Conservation (phyloP, 2,888 invertebrate genomes). For the Diploptera punctata region DNA sequence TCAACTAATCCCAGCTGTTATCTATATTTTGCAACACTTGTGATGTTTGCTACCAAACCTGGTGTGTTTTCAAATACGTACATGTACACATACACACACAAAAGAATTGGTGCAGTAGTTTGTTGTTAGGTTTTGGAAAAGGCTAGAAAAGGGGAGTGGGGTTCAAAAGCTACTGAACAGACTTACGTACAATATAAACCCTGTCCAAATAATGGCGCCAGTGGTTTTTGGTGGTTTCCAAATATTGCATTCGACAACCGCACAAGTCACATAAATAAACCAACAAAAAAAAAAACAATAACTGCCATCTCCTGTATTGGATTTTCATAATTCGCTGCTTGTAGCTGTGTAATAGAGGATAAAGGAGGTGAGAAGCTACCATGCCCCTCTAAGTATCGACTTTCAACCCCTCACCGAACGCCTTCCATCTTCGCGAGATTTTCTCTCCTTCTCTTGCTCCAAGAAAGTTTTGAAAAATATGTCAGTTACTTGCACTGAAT, state of each 20-base stretch:
- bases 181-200: conserved; percentile 11
- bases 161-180: neutral
- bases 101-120: neutral
- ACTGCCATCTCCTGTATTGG: conserved; percentile 37
- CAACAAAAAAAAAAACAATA: conserved; percentile 37
- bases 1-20: neutral
- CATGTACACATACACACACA: no score
- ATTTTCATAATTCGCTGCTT: conserved; percentile 38
- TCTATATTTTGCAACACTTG: neutral
- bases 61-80: neutral
- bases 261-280: conserved; percentile 38
- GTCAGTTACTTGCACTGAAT: neutral
- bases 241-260: conserved; percentile 40
- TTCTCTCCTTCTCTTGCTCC: neutral
- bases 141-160: no score
- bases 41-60: neutral
- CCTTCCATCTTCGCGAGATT: neutral
- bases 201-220: conserved; percentile 33
- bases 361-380: neutral
- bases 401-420: conserved; percentile 1
- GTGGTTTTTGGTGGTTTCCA: conserved; percentile 34
- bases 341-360: conserved; percentile 19
- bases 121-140: no score
- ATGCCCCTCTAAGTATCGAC: conserved; percentile 1
- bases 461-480: neutral